These are phyloP conservation scores for Limonius californicus DNA, from an alignment of 1,140 invertebrate species.

Conservation along the genomic window DNA sequence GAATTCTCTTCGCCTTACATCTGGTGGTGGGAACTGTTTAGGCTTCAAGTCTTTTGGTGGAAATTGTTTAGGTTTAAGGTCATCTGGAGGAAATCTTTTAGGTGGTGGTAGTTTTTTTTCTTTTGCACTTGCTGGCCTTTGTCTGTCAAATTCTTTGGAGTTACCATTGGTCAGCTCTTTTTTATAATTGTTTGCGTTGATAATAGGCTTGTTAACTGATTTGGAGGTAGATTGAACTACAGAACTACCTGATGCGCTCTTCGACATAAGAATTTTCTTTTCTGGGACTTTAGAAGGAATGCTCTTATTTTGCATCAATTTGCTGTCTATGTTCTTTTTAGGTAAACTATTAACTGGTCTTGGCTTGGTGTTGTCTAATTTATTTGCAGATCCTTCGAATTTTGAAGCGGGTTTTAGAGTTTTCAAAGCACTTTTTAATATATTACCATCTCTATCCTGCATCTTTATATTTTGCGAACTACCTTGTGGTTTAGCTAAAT, in stretches of 20 bases:
- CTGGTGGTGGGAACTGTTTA: constrained; percentile 49
- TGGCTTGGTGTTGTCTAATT: too few species aligned
- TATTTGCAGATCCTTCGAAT: too few species aligned
- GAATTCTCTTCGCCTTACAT: constrained; percentile 50
- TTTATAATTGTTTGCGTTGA: too few species aligned
- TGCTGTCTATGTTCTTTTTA: too few species aligned
- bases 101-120: constrained; percentile 16
- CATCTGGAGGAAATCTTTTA: constrained; percentile 37
- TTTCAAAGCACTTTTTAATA: too few species aligned
- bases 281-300: background rate
- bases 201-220: background rate
- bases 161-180: background rate
- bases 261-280: background rate
- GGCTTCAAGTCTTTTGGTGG: constrained; percentile 46
- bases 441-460: too few species aligned
- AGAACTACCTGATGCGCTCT: background rate
- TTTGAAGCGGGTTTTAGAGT: too few species aligned
- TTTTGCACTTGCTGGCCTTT: background rate
- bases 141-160: background rate
- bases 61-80: constrained; percentile 44
- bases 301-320: background rate
- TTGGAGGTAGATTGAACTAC: background rate
- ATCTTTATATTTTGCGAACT: too few species aligned
- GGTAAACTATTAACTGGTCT: too few species aligned
- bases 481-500: too few species aligned